Evolutionary conservation across 1,140 invertebrate species (phyloP), one percentile per base, ranked within the genome.

Genomic region (Bombus impatiens): DNA sequence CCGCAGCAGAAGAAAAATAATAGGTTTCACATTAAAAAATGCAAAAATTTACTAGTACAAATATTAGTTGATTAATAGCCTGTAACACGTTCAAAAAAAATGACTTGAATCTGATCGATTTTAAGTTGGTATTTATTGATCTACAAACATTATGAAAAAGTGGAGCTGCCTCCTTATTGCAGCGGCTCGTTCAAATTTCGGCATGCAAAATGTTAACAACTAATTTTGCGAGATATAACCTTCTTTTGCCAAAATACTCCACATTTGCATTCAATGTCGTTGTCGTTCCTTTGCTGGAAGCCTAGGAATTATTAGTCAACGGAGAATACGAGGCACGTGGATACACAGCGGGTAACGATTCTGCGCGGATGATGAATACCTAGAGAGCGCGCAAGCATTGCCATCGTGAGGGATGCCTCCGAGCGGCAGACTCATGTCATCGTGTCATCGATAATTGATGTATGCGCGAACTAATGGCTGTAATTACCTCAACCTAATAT

Each of bases 381-480:
- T 35, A 47, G 65, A 59, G 75, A 68, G 32, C 47, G 81, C 37
- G 37, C 62, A 25, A 67, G 84, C 74, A 77, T 89, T 92, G 84
- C 78, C 85, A 86, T 90, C 88, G 88, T 80, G 82, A 91, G 81
- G 87, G 87, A 89, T 87, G 89, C 89, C 89, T 90, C 84, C 84
- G 82, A 91, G 91, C 90, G 89, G 82, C 87, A 90, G 90, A 92
- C 90, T 88, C 88, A 70, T 89, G 92, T 93, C 93, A 92, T 92
- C 92, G 88, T 93, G 93, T 93, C 93, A 91, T 94, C 92, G 92
- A 94, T 94, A 94, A 94, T 94, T 94, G 94, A 94, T 94, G 94
- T 94, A 94, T 94, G 92, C 89, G 91, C 91, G 88, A 91, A 92
- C 93, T 94, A 94, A 94, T 94, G 93, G 91, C 91, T 89, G 92